phyloP scores from a whole-genome alignment of 2,797 vertebrate genomes.

The Glyptemys insculpta region DNA sequence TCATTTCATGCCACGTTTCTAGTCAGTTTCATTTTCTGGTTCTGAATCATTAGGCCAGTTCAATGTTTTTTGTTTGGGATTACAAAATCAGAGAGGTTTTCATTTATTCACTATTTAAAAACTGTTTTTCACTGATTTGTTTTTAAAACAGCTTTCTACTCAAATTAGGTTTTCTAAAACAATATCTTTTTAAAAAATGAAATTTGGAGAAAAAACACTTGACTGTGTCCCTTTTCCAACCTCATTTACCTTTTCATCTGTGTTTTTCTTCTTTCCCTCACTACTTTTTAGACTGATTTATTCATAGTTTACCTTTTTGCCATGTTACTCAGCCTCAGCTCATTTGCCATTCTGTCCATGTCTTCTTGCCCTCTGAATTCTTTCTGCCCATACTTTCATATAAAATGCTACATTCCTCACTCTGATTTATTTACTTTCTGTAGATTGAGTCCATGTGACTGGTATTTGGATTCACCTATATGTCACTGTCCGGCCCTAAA shows the following conservation, averaged over 20 bases:
- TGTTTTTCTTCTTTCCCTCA: not conserved
- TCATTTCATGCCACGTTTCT: not conserved
- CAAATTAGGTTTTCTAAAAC: not conserved
- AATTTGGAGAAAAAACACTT: not conserved
- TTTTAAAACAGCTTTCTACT: not conserved
- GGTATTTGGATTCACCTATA: slow-evolving; percentile 1
- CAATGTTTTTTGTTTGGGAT: not conserved
- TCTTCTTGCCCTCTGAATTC: not conserved
- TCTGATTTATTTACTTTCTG: not conserved
- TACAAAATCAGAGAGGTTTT: not conserved
- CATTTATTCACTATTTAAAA: not conserved
- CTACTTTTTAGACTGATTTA: slow-evolving; percentile 20
- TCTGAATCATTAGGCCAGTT: not conserved
- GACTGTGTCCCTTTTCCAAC: not conserved
- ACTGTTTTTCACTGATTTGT: not conserved
- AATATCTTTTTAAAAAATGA: not conserved
- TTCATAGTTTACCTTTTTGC: slow-evolving; percentile 29
- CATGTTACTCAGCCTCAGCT: not conserved
- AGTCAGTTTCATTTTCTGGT: not conserved
- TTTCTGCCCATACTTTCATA: not conserved
- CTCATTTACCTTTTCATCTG: not conserved
- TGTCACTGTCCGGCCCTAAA: slow-evolving; percentile 18
- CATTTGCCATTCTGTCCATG: not conserved
- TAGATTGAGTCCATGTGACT: not conserved
- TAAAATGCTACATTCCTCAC: slow-evolving; percentile 1